phyloP scores from a whole-genome alignment of 1,140 invertebrate species.

The Brachionus rotundiformis region DNA sequence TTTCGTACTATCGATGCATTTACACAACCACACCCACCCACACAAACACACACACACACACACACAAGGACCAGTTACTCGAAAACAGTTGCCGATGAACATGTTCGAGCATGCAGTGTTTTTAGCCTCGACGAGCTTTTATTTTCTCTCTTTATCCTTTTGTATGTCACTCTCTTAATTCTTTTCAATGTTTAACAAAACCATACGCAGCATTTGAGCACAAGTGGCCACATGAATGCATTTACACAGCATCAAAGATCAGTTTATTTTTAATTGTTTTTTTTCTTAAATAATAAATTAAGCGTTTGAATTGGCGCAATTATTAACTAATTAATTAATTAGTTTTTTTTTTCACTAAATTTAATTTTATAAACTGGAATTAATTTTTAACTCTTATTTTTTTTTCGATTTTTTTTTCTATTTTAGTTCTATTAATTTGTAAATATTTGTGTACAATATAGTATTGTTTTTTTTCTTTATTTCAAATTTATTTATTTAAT shows the following conservation, averaged over 20 bases:
- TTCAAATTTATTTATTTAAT: no score
- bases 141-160: no score
- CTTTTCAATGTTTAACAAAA: not conserved
- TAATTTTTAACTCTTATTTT: no score
- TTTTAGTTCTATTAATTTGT: not conserved
- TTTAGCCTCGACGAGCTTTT: no score
- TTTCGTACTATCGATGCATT: no score
- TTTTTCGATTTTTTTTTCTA: not conserved
- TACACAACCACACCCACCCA: no score
- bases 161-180: not conserved
- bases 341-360: no score
- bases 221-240: not conserved
- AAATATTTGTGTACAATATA: constrained; percentile 50
- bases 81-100: not conserved
- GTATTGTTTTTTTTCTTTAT: not conserved
- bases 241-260: no score
- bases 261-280: no score
- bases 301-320: no score
- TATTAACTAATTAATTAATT: not conserved
- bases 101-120: not conserved
- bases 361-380: no score
- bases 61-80: not conserved
- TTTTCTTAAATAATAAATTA: no score
- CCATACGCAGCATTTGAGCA: not conserved
- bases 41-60: not conserved